These are phyloP conservation scores for Sebastes taczanowskii DNA, from an alignment of 2,797 vertebrate species.

Conservation along the genomic window DNA sequence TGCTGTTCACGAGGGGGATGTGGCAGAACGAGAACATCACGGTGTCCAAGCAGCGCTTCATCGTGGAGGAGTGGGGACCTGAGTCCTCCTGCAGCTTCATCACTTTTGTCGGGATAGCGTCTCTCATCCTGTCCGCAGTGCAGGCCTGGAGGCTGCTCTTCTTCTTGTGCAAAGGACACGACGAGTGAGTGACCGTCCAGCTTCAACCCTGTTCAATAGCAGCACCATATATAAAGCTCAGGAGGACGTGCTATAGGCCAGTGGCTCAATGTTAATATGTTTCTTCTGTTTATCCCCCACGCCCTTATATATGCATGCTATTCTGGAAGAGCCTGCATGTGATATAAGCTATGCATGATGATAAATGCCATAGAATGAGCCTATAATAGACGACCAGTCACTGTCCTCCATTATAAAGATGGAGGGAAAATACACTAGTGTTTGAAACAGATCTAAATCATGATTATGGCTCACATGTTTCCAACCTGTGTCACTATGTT, in stretches of 20 bases:
- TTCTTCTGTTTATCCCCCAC: slow-evolving; percentile 1
- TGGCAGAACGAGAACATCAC: slow-evolving; percentile 98
- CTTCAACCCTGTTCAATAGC: background rate
- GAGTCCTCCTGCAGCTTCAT: slow-evolving; percentile 94
- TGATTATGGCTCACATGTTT: background rate
- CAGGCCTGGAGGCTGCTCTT: slow-evolving; percentile 96
- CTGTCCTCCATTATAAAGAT: slow-evolving; percentile 33
- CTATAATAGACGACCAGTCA: slow-evolving; percentile 19
- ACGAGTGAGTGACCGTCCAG: slow-evolving; percentile 89
- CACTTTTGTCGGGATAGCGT: slow-evolving; percentile 91
- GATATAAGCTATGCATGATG: background rate
- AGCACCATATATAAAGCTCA: background rate
- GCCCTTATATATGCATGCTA: background rate
- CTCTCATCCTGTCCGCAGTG: slow-evolving; percentile 91
- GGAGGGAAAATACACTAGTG: slow-evolving; percentile 2
- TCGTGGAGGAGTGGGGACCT: slow-evolving; percentile 97
- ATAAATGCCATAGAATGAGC: background rate
- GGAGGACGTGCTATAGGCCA: background rate
- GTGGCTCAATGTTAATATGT: background rate
- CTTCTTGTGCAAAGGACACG: slow-evolving; percentile 95
- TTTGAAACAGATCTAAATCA: background rate
- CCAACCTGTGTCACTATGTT: background rate
- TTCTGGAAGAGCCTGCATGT: background rate
- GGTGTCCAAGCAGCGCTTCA: slow-evolving; percentile 92
- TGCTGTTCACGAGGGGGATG: slow-evolving; percentile 96